Percentiles rank a stretch among this genome's conserved stretches.
phyloP scores from a whole-genome alignment of 2,888 invertebrate genomes.

The Troilus luridus region DNA sequence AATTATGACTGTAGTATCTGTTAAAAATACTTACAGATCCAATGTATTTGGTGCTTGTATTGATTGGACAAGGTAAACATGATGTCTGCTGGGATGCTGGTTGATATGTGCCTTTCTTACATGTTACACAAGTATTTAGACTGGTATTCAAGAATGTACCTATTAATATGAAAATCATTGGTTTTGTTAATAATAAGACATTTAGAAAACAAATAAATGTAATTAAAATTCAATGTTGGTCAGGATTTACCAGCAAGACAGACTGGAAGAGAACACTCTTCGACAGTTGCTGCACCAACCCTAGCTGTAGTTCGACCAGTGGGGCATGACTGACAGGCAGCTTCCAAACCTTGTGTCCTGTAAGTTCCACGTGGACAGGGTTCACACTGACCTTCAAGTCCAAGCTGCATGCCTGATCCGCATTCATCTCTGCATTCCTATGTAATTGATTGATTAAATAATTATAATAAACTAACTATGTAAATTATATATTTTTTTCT shows the following conservation, averaged over 20 bases:
- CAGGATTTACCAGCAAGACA: constrained; percentile 78
- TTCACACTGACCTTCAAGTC: constrained; percentile 91
- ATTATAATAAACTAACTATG: background rate
- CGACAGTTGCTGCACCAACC: constrained; percentile 85
- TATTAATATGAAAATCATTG: constrained; percentile 67
- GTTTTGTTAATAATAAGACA: background rate
- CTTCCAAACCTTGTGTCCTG: constrained; percentile 88
- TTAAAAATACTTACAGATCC: constrained; percentile 79
- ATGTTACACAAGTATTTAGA: constrained; percentile 87
- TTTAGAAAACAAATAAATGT: background rate
- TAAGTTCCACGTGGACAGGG: constrained; percentile 92
- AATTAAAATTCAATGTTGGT: background rate
- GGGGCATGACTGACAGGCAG: constrained; percentile 90
- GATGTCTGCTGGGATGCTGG: constrained; percentile 88
- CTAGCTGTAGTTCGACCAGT: constrained; percentile 91
- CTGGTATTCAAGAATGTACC: constrained; percentile 90
- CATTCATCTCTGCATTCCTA: constrained; percentile 92
- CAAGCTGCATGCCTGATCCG: constrained; percentile 86
- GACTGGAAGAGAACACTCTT: constrained; percentile 93
- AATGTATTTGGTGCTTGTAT: constrained; percentile 87
- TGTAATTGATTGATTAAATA: background rate
- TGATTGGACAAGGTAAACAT: constrained; percentile 90
- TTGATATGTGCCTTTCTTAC: constrained; percentile 92
- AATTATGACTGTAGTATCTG: background rate
- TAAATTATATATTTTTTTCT: too few relatives aligned